phyloP scores from a whole-genome alignment of 1,140 invertebrate genomes.

The Mycetomoellerius zeteki region DNA sequence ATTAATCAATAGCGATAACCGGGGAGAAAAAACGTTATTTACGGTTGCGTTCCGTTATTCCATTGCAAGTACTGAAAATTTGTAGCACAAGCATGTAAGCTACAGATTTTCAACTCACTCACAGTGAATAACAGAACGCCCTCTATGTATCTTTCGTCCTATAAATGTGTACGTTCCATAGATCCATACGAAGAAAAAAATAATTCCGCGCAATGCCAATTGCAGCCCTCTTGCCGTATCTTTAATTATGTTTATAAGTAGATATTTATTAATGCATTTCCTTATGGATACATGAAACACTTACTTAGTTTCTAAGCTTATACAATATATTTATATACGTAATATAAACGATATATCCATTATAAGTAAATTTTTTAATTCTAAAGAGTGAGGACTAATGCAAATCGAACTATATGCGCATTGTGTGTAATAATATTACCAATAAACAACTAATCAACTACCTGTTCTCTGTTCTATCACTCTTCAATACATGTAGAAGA shows the following conservation, averaged over 20 bases:
- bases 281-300: conserved; percentile 23
- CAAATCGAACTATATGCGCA: background rate
- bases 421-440: background rate
- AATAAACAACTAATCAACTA: conserved; percentile 42
- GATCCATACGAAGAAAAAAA: background rate
- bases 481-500: background rate
- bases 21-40: too few species aligned
- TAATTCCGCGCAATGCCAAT: background rate
- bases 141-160: background rate
- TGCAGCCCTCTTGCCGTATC: background rate
- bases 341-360: background rate
- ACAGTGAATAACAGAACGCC: too few species aligned
- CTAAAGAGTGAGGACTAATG: background rate
- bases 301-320: background rate
- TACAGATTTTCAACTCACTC: too few species aligned
- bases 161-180: background rate
- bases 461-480: background rate
- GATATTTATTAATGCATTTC: conserved; percentile 7
- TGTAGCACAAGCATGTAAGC: too few species aligned
- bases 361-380: background rate
- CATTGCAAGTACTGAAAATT: too few species aligned
- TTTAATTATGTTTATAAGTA: conserved; percentile 8
- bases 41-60: too few species aligned
- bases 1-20: background rate
- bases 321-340: background rate